Evolutionary conservation across 2,113 vertebrate genomes (phyloP).

Genomic region (Athene cunicularia): DNA sequence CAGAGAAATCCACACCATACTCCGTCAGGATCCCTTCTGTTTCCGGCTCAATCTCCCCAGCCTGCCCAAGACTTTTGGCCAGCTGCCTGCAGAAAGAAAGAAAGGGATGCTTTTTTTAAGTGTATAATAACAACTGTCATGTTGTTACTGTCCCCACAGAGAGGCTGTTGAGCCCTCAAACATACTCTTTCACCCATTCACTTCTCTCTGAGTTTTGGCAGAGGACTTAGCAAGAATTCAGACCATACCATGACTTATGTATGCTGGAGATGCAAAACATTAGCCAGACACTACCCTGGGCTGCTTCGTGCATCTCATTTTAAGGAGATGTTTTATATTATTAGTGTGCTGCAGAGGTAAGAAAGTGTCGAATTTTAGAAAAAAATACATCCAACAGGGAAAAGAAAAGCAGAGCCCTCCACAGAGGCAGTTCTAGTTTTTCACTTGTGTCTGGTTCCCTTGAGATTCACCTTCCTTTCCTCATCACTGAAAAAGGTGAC

Average conservation of each 20-base stretch:
- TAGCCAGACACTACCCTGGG: background rate
- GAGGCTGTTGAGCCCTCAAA: background rate
- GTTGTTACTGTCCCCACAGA: background rate
- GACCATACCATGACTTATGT: background rate
- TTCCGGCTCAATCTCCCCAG: slow-evolving; percentile 95
- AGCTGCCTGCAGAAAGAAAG: slow-evolving; percentile 77
- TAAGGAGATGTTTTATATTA: background rate
- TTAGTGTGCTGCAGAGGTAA: background rate
- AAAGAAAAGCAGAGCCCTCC: background rate
- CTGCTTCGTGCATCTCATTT: background rate
- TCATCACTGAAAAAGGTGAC: background rate
- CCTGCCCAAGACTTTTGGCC: slow-evolving; percentile 91
- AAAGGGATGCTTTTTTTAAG: background rate
- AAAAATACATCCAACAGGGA: background rate
- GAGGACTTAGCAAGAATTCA: background rate
- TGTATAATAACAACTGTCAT: background rate
- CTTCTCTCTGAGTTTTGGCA: background rate
- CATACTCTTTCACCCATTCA: background rate
- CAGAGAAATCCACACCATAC: slow-evolving; percentile 92
- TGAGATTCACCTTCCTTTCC: background rate
- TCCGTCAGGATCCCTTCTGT: slow-evolving; percentile 93
- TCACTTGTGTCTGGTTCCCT: background rate
- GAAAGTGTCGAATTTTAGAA: background rate
- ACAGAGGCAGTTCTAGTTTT: background rate
- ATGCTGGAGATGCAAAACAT: background rate